These are phyloP conservation scores for Melanotaenia pygmaea DNA, from an alignment of 2,797 vertebrate species.

Conservation along the genomic window DNA sequence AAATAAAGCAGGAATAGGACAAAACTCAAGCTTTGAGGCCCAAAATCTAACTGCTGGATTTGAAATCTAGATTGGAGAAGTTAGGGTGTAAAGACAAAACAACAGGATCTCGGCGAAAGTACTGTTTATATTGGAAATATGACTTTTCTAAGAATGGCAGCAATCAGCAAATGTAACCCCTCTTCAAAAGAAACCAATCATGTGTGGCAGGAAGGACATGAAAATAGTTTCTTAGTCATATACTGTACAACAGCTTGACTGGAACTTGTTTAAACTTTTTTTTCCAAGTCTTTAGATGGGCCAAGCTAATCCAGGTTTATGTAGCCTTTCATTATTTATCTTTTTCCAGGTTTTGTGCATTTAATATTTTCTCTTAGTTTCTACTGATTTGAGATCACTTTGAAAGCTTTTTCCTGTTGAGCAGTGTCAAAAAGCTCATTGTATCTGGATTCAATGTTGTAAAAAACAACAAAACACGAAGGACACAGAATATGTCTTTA, in stretches of 20 bases:
- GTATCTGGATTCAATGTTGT: slow-evolving; percentile 17
- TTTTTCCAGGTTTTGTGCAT: neutral
- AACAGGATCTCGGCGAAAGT: neutral
- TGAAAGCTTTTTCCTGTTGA: slow-evolving; percentile 1
- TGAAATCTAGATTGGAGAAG: neutral
- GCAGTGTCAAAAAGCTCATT: slow-evolving; percentile 45
- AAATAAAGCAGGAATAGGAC: neutral
- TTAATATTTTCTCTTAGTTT: neutral
- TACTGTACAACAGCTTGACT: neutral
- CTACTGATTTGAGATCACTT: slow-evolving; percentile 9
- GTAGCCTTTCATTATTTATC: neutral
- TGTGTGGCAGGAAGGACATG: neutral
- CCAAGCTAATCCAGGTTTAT: neutral
- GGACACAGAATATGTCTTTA: slow-evolving; percentile 29
- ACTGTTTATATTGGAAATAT: neutral
- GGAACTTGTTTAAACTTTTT: neutral
- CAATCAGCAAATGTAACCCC: neutral
- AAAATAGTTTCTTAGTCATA: neutral
- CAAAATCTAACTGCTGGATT: neutral
- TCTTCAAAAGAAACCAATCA: neutral
- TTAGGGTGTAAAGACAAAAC: neutral
- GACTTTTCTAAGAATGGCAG: neutral
- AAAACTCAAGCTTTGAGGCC: neutral
- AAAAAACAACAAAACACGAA: slow-evolving; percentile 16
- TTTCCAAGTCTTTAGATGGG: neutral